Conservation (phyloP, 2,888 invertebrate genomes). For the Deilephila porcellus region DNA sequence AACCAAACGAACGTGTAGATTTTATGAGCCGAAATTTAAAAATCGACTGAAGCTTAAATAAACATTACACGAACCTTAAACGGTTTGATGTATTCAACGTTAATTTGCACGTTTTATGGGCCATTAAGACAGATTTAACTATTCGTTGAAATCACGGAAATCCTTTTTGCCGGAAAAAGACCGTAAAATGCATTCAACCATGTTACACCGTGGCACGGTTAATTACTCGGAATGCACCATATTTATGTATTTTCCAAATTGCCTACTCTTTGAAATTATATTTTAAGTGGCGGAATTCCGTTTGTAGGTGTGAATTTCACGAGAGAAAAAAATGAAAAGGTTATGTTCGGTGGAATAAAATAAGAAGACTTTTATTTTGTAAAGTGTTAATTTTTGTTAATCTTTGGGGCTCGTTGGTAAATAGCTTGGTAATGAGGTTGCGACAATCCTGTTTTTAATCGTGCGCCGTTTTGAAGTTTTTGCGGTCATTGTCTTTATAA, state of each 20-base stretch:
- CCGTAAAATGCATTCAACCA: conserved; percentile 22
- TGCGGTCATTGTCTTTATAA: too few relatives aligned
- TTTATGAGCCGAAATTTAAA: neutral
- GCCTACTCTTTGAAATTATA: conserved; percentile 1
- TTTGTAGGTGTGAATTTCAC: neutral
- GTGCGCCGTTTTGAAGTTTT: too few relatives aligned
- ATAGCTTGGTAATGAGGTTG: too few relatives aligned
- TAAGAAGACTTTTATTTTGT: too few relatives aligned
- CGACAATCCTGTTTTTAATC: too few relatives aligned
- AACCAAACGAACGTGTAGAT: too few relatives aligned
- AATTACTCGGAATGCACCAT: conserved; percentile 26
- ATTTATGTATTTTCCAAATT: conserved; percentile 12
- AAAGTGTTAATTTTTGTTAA: too few relatives aligned
- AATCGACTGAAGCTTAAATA: conserved; percentile 6
- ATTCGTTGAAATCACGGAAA: conserved; percentile 24
- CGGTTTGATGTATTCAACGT: conserved; percentile 17
- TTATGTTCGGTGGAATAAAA: too few relatives aligned
- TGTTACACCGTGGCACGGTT: conserved; percentile 22
- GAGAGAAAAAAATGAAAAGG: neutral
- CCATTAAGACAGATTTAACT: conserved; percentile 26
- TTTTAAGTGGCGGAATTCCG: neutral
- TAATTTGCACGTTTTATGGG: conserved; percentile 25
- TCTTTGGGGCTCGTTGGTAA: too few relatives aligned
- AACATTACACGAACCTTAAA: conserved; percentile 12
- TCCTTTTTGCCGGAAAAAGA: conserved; percentile 26